Percentiles rank a stretch among this genome's conserved stretches.
Conservation (phyloP, 2,113 vertebrate genomes). For the Bubo bubo region DNA sequence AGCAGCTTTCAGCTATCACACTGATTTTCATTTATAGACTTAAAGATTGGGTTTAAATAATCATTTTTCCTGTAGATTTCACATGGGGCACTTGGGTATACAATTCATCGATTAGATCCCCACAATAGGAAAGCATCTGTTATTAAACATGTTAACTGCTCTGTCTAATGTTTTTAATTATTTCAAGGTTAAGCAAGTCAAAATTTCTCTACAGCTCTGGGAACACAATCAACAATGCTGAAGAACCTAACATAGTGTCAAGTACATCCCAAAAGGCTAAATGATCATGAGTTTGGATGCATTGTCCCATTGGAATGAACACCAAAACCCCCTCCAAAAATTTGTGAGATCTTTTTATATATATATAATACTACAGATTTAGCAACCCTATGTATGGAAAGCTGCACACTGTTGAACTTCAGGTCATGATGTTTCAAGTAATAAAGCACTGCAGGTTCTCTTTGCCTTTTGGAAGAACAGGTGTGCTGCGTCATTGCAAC, state of each 20-base stretch:
- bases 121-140: not conserved
- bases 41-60: not conserved
- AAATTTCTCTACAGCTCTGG: not conserved
- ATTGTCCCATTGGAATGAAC: not conserved
- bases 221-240: not conserved
- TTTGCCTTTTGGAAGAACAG: not conserved
- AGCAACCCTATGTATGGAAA: not conserved
- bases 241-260: not conserved
- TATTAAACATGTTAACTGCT: not conserved
- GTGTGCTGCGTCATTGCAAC: not conserved
- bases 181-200: not conserved
- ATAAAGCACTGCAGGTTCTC: not conserved
- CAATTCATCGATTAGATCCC: not conserved
- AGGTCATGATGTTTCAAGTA: not conserved
- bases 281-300: not conserved
- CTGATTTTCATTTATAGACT: not conserved
- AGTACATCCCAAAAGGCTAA: not conserved
- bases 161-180: not conserved
- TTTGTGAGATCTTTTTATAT: not conserved
- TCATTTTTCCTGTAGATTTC: not conserved
- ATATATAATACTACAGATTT: not conserved
- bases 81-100: not conserved
- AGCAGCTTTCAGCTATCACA: not conserved
- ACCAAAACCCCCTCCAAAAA: not conserved
- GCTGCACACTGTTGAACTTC: not conserved